Evolutionary conservation across 1,140 invertebrate species (phyloP).

Genomic region (Sycophila sp.): DNA sequence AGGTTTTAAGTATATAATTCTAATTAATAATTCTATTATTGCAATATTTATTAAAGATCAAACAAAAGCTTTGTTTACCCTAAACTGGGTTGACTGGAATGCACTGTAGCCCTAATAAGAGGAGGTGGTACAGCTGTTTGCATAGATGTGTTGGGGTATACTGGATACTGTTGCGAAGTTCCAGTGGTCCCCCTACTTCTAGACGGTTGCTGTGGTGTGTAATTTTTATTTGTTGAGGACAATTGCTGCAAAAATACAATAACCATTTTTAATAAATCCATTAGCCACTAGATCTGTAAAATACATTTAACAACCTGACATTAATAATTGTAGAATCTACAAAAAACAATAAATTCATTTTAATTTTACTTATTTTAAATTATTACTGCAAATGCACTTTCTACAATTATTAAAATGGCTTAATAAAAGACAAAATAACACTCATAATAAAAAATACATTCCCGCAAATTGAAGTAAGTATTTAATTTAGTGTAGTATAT

Average conservation of each 20-base stretch:
- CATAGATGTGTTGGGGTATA: constrained; percentile 64
- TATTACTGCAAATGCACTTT: too few relatives aligned
- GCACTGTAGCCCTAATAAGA: constrained; percentile 66
- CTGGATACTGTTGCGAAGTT: constrained; percentile 60
- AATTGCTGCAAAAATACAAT: constrained; percentile 54
- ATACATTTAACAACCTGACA: too few relatives aligned
- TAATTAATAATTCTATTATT: constrained; percentile 1
- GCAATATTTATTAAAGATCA: constrained; percentile 9
- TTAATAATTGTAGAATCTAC: too few relatives aligned
- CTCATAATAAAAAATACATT: not conserved
- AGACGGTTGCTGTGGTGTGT: constrained; percentile 49
- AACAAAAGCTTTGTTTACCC: constrained; percentile 54
- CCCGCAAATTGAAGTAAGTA: too few relatives aligned
- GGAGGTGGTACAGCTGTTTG: constrained; percentile 66
- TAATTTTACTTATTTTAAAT: constrained; percentile 1
- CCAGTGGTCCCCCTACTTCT: constrained; percentile 57
- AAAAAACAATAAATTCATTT: not conserved
- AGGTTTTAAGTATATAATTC: not conserved
- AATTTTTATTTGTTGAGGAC: constrained; percentile 50
- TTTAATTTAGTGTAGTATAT: too few relatives aligned
- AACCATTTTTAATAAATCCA: not conserved
- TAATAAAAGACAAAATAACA: too few relatives aligned
- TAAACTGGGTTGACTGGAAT: constrained; percentile 62
- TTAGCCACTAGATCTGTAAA: too few relatives aligned
- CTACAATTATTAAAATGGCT: too few relatives aligned